Base-by-base conservation (phyloP, 2,113 vertebrate genomes). In the Diadophis punctatus region DNA sequence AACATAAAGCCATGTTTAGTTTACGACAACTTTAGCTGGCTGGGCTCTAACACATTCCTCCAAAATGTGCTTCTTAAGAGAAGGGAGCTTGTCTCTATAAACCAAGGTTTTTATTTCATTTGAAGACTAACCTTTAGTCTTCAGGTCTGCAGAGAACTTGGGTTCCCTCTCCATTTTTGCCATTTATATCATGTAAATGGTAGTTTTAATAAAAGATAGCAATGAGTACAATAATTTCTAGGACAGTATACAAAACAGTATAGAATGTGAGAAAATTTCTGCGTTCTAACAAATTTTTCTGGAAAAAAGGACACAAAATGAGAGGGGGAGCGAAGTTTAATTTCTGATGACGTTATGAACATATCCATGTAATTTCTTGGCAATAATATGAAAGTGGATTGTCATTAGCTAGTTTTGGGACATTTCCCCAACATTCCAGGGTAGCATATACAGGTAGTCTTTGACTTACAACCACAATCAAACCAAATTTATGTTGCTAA, bases 1-100 rank as follows among this genome's bases (percentile, higher is more conserved):
- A 95, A 91, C 51, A 95, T 90, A 95, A 95, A 95, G 60, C 46
- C 7, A 1, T 86, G 39, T 94, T 93, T 91, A 90, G 48, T 91
- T 93, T 94, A 90, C 89, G 51, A 80, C 94, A 93, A 90, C 95
- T 95, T 88, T 3, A 93, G 63, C 30, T 93, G 60, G 49, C 48
- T 87, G 89, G 93, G 86, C 30, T 96, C 91, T 91, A 93, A 55
- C 48, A 8, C 9, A 86, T 80, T 80, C 34, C 18, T 74, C n/a
- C 56, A 49, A 58, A 90, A 58, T n/a, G 49, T 51, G 91, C 8
- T 39, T 1, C 43, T 11, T 3, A 48, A 49, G 2, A 86, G 1
- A 87, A 51, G 27, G 90, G 58, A 30, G 39, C 12, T 53, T 46
- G 34, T 30, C 52, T 90, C 92, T 92, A 86, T 86, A 86, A 63